Evolutionary conservation across 2,797 vertebrate genomes (phyloP).

Genomic region (Valencia hispanica): DNA sequence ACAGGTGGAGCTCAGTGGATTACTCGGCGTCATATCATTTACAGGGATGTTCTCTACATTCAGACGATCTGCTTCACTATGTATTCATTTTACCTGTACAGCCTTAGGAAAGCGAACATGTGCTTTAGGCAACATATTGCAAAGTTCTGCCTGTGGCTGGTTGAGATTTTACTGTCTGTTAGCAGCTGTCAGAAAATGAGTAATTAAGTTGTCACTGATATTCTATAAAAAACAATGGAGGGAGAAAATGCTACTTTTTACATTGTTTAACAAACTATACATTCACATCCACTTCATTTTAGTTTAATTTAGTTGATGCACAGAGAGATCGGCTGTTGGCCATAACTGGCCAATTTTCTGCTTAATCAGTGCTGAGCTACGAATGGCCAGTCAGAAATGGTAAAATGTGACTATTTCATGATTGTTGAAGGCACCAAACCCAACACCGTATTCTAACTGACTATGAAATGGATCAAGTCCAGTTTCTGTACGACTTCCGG

Average conservation of each 20-base stretch:
- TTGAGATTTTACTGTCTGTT: conserved; percentile 30
- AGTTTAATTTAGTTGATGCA: conserved; percentile 9
- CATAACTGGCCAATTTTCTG: neutral
- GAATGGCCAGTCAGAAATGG: neutral
- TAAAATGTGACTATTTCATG: neutral
- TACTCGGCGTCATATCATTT: conserved; percentile 18
- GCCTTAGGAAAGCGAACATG: conserved; percentile 53
- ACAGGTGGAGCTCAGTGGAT: conserved; percentile 19
- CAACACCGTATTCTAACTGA: too few relatives aligned
- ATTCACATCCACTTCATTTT: conserved; percentile 12
- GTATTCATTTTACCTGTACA: conserved; percentile 30
- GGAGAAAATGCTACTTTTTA: neutral
- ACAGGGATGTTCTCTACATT: conserved; percentile 27
- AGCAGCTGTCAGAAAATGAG: conserved; percentile 47
- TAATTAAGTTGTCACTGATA: conserved; percentile 31
- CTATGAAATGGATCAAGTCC: too few relatives aligned
- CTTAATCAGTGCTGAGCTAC: neutral
- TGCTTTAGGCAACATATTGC: conserved; percentile 32
- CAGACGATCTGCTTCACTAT: conserved; percentile 25
- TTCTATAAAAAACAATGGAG: conserved; percentile 17
- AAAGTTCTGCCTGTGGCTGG: conserved; percentile 52
- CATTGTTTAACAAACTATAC: neutral
- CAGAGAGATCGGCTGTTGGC: neutral
- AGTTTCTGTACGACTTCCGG: too few relatives aligned
- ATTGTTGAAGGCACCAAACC: neutral